phyloP scores from a whole-genome alignment of 2,797 vertebrate species.

The Agapornis canus region DNA sequence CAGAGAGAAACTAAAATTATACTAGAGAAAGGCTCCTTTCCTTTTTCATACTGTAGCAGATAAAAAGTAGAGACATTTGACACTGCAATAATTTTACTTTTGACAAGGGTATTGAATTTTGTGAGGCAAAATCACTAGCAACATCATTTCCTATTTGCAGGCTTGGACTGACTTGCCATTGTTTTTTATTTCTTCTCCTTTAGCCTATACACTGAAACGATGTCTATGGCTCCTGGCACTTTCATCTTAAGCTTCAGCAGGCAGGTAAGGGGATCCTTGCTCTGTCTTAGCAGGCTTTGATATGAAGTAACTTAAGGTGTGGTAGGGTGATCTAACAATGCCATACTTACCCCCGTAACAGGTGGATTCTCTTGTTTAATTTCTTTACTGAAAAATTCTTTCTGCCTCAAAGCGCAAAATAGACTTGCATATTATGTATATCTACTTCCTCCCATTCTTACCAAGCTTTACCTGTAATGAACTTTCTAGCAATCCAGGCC shows the following conservation, averaged over 20 bases:
- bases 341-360: background rate
- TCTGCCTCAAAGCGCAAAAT: background rate
- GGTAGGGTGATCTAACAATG: background rate
- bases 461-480: background rate
- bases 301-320: background rate
- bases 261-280: background rate
- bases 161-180: background rate
- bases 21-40: background rate
- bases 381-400: background rate
- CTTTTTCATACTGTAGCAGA: background rate
- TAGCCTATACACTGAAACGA: background rate
- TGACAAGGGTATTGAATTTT: background rate
- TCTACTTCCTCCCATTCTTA: background rate
- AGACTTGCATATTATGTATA: accelerated
- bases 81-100: background rate
- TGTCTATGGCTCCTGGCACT: background rate
- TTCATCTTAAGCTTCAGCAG: background rate
- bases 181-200: background rate
- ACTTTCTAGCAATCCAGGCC: background rate
- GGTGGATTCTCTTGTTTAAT: background rate
- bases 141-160: background rate
- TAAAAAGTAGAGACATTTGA: background rate
- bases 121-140: background rate
- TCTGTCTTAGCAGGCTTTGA: background rate
- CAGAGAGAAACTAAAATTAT: background rate